Conservation (phyloP, 2,113 vertebrate genomes). For the Felis chaus region DNA sequence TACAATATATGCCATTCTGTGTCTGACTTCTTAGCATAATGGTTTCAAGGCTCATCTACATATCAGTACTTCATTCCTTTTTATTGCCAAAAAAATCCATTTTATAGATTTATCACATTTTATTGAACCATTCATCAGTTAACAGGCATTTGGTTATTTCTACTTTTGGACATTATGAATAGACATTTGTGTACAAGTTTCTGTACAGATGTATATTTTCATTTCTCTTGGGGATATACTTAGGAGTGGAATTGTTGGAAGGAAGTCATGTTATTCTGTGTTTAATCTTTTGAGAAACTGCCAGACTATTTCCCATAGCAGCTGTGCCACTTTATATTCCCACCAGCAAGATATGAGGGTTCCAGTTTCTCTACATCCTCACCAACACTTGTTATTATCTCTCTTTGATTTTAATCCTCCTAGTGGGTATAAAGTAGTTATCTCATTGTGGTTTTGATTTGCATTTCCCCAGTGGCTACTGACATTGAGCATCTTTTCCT, state of each 20-base stretch:
- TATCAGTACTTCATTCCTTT: background rate
- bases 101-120: background rate
- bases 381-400: background rate
- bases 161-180: background rate
- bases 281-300: background rate
- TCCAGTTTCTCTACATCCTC: background rate
- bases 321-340: background rate
- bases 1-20: background rate
- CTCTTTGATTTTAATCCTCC: background rate
- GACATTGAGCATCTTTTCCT: background rate
- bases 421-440: background rate
- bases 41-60: background rate
- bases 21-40: background rate
- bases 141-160: background rate
- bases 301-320: background rate
- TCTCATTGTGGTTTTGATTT: background rate
- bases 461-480: background rate
- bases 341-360: background rate
- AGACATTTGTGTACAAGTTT: background rate
- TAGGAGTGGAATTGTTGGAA: background rate
- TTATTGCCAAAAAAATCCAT: background rate
- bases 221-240: background rate
- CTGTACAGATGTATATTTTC: background rate
- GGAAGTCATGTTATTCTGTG: background rate
- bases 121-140: background rate